Conservation (phyloP, 1,140 invertebrate genomes). For the Ptiloglossa arizonensis region DNA sequence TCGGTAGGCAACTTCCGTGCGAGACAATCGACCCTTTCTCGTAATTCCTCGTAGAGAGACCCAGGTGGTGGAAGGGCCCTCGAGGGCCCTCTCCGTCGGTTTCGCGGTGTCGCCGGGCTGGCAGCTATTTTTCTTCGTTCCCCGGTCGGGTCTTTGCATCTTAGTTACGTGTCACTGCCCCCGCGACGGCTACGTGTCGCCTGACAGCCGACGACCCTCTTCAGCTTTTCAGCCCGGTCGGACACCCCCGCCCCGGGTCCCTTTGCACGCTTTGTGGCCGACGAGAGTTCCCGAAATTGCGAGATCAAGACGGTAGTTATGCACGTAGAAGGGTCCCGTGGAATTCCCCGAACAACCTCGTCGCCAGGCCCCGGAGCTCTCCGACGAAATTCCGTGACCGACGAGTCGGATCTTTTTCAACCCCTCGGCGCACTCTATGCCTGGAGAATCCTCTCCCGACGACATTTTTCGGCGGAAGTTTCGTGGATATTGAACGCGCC, state of each 20-base stretch:
- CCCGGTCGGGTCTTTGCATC: conserved; percentile 46
- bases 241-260: not conserved
- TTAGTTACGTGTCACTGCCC: conserved; percentile 66
- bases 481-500: no score
- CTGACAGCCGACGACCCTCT: conserved; percentile 26
- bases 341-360: not conserved
- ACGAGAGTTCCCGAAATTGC: conserved; percentile 23
- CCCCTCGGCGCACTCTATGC: no score
- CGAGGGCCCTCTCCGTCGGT: conserved; percentile 19
- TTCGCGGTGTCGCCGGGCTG: not conserved
- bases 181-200: conserved; percentile 17
- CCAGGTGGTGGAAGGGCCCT: conserved; percentile 19
- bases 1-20: not conserved
- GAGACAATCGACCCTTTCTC: conserved; percentile 6
- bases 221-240: conserved; percentile 12
- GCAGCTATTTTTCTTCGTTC: conserved; percentile 57
- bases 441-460: no score
- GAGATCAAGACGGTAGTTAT: not conserved
- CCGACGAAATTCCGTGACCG: not conserved
- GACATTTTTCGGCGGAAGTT: no score
- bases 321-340: not conserved
- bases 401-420: no score
- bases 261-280: not conserved
- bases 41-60: not conserved
- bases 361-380: no score